Percentiles rank a stretch among this genome's conserved stretches.
phyloP scores from a whole-genome alignment of 2,113 vertebrate genomes.

The Numenius arquata region DNA sequence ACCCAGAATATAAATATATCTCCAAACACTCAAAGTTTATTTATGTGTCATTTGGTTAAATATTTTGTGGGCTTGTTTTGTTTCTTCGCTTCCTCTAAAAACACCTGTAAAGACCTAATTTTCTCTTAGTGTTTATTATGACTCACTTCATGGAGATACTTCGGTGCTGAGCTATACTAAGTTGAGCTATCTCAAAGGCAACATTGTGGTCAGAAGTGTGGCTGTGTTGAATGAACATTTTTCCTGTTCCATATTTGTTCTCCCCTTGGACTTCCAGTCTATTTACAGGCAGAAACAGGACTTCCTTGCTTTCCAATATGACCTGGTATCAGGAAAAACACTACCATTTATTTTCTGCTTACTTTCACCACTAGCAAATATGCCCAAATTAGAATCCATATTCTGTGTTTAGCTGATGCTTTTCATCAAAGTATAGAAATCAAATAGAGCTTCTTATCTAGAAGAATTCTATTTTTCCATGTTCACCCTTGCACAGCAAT shows the following conservation, averaged over 20 bases:
- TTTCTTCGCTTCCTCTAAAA: neutral
- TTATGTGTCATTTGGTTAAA: neutral
- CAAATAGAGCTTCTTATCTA: neutral
- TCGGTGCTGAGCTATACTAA: neutral
- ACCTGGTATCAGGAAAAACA: neutral
- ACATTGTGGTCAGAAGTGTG: neutral
- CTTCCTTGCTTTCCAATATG: neutral
- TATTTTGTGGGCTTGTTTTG: neutral
- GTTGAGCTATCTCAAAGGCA: neutral
- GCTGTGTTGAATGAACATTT: neutral
- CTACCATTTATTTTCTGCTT: neutral
- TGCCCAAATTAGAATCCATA: neutral
- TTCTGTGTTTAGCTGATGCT: neutral
- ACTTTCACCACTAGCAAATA: neutral
- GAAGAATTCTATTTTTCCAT: neutral
- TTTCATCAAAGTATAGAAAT: neutral
- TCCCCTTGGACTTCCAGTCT: neutral
- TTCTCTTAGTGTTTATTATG: neutral
- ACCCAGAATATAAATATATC: neutral
- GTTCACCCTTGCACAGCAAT: neutral
- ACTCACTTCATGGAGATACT: neutral
- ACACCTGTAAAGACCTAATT: neutral
- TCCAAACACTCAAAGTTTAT: neutral
- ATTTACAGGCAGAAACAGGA: neutral
- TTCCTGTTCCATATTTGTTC: neutral